Evolutionary conservation across 2,113 vertebrate genomes (phyloP), one percentile per base, ranked within the genome.

Genomic region (Pseudopodoces humilis): DNA sequence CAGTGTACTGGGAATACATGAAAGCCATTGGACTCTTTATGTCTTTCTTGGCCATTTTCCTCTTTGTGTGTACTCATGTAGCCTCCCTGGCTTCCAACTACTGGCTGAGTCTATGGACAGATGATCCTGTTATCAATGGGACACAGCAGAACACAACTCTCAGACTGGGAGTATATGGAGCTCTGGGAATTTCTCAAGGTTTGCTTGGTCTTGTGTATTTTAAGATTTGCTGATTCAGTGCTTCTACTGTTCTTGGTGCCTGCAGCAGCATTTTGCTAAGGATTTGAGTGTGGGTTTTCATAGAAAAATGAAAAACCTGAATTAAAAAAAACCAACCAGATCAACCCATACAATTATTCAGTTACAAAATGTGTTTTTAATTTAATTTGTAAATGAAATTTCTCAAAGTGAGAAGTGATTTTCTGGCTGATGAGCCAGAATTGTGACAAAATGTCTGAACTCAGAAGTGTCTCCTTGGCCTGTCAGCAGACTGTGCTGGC

Each of bases 51-150:
- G 99, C 99, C 84, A 80, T 99, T 88, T 93, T 99, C 90, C 98
- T 99, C 37, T 99, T 99, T 78, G 33, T 99, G 13, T 95, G 97
- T 59, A 98, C 99, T 94, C 98, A 99, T 25, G 21, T 98, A 13
- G 94, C 99, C 7, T 97, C 99, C 4, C 82, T 99, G 81, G 94
- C 98, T 65, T 99, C 99, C 70, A 99, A 99, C 98, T 99, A 99
- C 91, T 99, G 99, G 99, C 98, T 99, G 23, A 99, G 99, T 92
- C 96, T 99, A 52, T 99, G 99, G 99, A 99, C 99, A 0, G 99
- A 99, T 14, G 99, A 99, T 96, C 98, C 98, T 2, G 96, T 99
- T 39, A 25, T 99, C 80, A 99, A 99, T 7, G 99, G 99, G 69
- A 99, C 99, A 1, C 99, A 99, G 97, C 97, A 98, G 13, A 77